Base-by-base conservation (phyloP, 2,797 vertebrate species). In the Avahi laniger region DNA sequence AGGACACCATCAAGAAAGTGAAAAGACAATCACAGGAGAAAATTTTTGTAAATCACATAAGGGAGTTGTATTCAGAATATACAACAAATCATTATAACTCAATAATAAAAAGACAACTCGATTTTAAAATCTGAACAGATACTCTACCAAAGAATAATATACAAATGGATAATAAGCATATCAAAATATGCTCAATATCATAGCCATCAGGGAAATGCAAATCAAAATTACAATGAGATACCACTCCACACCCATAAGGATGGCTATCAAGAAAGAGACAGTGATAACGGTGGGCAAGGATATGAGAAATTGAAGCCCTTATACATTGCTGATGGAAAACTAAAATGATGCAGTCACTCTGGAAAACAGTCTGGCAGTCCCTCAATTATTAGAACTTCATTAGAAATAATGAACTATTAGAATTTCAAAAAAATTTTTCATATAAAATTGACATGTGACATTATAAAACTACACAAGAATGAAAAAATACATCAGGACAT, bases 341-440 rank as follows among this genome's bases (percentile, higher is more conserved):
- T 76, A 92, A 92, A 92, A 86, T 24, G 12, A 14, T 52, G 46
- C 35, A 61, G 41, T 15, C 33, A 26, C 33, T 52, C 6, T 65
- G 30, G 30, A 50, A 94, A 92, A 35, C 22, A 72, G n/a, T 28
- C 81, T n/a, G 24, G n/a, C n/a, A 65, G 28, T 72, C n/a, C 30
- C 35, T 90, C 41, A 73, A 94, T 96, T 83, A 65, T 35, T 72
- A 87, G n/a, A 65, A 90, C 65, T 92, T 92, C 2, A 7, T 43
- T 70, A 82, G 69, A 86, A 92, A 85, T 35, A 78, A 67, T 30
- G 33, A 89, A 82, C 65, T 89, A 89, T 17, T 48, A 35, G 7
- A 88, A 95, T 91, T 81, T 80, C 11, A 57, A 54, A n/a, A 75
- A 52, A 14, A 18, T 15, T 73, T 2, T 65, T 46, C 81, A 5